A percentile compares a stretch with the other conserved stretches of the same genome.
These are phyloP conservation scores for Eupristina koningsbergeri DNA, from an alignment of 1,140 invertebrate genomes.

Conservation along the genomic window DNA sequence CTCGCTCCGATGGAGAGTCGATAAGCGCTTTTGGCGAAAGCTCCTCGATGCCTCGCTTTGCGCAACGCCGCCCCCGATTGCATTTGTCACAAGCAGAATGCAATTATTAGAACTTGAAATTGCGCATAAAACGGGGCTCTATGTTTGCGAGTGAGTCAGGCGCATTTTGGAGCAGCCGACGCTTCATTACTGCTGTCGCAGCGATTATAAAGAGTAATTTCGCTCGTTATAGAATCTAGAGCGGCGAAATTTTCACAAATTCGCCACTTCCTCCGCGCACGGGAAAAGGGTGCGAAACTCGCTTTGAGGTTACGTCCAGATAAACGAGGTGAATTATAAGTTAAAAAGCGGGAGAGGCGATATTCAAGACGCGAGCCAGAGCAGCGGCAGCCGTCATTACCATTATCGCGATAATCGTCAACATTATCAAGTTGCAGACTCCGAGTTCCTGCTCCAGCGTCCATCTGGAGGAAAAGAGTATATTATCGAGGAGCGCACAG, in stretches of 20 bases:
- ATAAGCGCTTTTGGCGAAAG: not conserved
- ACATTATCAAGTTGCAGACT: not conserved
- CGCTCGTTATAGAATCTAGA: conserved; percentile 26
- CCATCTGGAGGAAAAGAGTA: conserved; percentile 17
- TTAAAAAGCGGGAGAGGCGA: no score
- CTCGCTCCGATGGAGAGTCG: not conserved
- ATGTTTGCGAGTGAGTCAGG: no score
- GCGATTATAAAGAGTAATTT: not conserved
- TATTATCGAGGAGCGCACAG: conserved; percentile 22
- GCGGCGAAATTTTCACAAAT: conserved; percentile 33
- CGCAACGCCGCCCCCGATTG: no score
- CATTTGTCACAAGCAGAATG: no score
- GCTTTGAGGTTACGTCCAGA: no score
- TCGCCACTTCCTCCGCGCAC: conserved; percentile 34
- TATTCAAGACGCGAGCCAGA: no score
- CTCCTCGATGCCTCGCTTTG: no score
- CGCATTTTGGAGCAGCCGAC: no score
- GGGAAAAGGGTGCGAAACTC: conserved; percentile 22
- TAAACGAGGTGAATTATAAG: not conserved
- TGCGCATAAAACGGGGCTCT: not conserved
- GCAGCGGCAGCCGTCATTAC: not conserved
- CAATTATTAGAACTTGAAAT: not conserved
- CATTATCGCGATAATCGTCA: not conserved
- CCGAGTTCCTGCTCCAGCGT: not conserved
- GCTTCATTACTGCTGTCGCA: no score